These are phyloP conservation scores for Phorcus lineatus DNA, from an alignment of 2,888 invertebrate species.

Conservation along the genomic window DNA sequence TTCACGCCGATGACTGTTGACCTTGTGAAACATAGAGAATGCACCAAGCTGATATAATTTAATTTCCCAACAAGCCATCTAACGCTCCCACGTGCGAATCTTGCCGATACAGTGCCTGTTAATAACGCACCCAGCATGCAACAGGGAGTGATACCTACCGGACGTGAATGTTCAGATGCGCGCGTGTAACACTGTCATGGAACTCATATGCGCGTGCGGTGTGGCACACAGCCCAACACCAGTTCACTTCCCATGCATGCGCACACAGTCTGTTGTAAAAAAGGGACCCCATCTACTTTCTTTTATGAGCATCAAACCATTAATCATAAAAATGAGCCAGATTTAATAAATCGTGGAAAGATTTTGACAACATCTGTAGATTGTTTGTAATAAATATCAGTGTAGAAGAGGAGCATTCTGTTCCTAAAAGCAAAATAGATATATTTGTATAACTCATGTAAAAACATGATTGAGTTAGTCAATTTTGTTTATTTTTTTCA, in stretches of 20 bases:
- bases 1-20: neutral
- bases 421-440: too few relatives aligned
- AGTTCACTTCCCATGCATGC: neutral
- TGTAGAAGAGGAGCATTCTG: too few relatives aligned
- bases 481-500: too few relatives aligned
- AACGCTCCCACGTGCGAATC: neutral
- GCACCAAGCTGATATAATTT: slow-evolving; percentile 3
- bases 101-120: neutral
- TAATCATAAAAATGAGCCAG: too few relatives aligned
- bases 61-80: slow-evolving; percentile 8
- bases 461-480: too few relatives aligned
- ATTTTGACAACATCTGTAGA: too few relatives aligned
- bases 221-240: neutral
- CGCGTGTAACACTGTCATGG: neutral
- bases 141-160: neutral
- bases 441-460: too few relatives aligned
- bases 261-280: neutral
- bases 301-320: too few relatives aligned
- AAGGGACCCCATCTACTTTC: too few relatives aligned
- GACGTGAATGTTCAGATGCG: neutral
- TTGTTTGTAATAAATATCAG: too few relatives aligned
- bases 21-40: neutral
- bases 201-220: neutral
- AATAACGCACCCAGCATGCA: neutral
- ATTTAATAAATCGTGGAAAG: too few relatives aligned